Conservation (phyloP, 2,888 invertebrate species). For the Drosophila peninsularis region DNA sequence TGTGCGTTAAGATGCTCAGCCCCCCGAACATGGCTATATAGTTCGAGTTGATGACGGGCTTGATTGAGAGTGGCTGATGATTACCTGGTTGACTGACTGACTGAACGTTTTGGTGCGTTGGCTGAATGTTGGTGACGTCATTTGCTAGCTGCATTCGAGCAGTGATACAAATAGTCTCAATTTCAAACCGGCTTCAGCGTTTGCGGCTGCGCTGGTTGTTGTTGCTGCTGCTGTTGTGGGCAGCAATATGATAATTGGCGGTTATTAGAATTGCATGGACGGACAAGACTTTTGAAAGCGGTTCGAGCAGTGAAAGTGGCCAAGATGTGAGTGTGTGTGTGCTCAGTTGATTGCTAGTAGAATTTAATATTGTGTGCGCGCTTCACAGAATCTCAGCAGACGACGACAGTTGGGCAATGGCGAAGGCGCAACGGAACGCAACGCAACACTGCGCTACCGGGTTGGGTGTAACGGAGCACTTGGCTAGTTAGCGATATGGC, state of each 20-base stretch:
- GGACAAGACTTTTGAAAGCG: constrained; percentile 50
- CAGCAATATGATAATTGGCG: constrained; percentile 62
- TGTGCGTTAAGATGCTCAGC: constrained; percentile 49
- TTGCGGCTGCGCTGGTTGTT: not conserved
- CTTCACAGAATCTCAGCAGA: constrained; percentile 41
- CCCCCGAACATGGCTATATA: constrained; percentile 30
- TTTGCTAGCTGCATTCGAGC: constrained; percentile 31
- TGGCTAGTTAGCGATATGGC: constrained; percentile 71
- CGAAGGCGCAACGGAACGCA: constrained; percentile 2
- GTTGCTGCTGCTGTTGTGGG: constrained; percentile 42
- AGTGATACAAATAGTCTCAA: constrained; percentile 40
- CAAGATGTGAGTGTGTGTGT: constrained; percentile 9
- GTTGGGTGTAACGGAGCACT: constrained; percentile 72
- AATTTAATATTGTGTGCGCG: constrained; percentile 31
- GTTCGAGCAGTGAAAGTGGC: constrained; percentile 67
- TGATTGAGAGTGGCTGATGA: constrained; percentile 9
- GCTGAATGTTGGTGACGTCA: constrained; percentile 52
- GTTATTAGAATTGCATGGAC: constrained; percentile 71
- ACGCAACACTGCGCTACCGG: constrained; percentile 79
- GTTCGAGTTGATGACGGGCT: constrained; percentile 22
- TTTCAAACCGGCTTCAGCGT: constrained; percentile 50
- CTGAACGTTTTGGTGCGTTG: constrained; percentile 24
- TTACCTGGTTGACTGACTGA: constrained; percentile 17
- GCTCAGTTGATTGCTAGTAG: constrained; percentile 17
- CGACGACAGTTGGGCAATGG: constrained; percentile 50